phyloP scores from a whole-genome alignment of 1,140 invertebrate species.

The Popillia japonica region DNA sequence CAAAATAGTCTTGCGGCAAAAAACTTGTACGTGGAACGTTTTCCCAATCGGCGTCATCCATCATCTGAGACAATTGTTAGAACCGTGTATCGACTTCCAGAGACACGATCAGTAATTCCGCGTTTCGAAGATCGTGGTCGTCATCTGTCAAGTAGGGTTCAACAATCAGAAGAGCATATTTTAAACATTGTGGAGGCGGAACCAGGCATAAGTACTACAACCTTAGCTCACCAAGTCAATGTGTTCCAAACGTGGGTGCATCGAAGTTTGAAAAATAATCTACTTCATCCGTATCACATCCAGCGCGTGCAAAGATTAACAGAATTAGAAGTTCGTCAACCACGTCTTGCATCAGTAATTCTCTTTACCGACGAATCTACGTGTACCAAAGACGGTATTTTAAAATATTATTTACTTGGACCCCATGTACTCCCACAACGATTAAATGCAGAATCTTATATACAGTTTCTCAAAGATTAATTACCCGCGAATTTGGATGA shows the following conservation, averaged over 20 bases:
- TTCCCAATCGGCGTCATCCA: neutral
- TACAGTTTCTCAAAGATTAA: constrained; percentile 52
- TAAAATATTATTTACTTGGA: constrained; percentile 50
- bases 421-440: constrained; percentile 54
- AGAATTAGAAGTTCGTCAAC: constrained; percentile 10
- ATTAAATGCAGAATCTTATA: constrained; percentile 53
- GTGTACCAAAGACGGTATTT: constrained; percentile 17
- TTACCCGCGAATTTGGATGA: constrained; percentile 50
- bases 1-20: neutral
- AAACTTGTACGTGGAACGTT: neutral
- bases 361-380: constrained; percentile 17
- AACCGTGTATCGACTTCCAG: constrained; percentile 16
- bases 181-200: too few species aligned
- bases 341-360: constrained; percentile 2
- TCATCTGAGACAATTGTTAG: neutral
- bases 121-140: constrained; percentile 12
- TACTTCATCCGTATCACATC: constrained; percentile 10
- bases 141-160: neutral
- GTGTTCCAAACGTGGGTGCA: neutral
- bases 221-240: neutral
- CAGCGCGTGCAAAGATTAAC: neutral
- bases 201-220: neutral
- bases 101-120: constrained; percentile 18
- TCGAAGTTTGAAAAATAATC: neutral
- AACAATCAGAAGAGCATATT: too few species aligned